Base-by-base conservation (phyloP, 2,888 invertebrate species). In the Phymatocera aterrima region DNA sequence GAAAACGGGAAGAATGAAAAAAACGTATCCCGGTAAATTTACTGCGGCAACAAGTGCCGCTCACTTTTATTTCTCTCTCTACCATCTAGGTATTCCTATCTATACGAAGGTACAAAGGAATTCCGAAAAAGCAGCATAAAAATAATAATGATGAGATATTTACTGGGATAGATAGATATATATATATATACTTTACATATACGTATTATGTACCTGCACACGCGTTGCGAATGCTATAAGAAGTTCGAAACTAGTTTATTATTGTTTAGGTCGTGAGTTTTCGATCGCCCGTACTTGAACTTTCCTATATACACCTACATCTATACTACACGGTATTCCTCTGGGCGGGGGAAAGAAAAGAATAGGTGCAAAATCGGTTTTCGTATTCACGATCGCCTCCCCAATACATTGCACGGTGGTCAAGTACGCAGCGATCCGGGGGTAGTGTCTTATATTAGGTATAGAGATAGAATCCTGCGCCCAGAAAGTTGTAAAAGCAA, bases 41-140 rank as follows among this genome's bases (percentile, higher is more conserved):
- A 4, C 28, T 21, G 15, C 24, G 46, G 68, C 68, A 68, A 68
- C 68, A 68, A 68, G 68, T 68, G 68, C n/a, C n/a, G n/a, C n/a
- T n/a, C n/a, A n/a, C n/a, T n/a, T n/a, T 68, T 68, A 37, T 37
- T 64, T 64, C 64, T 64, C 37, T 37, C 34, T 40, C 37, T 18
- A 18, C 15, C 15, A 34, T 34, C 51, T n/a, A n/a, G n/a, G n/a
- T n/a, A 12, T 40, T 21, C 51, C 24, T 51, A 18, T 51, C 8
- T 51, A 21, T 51, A 21, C 21, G 24, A 8, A 51, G 51, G 24
- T 21, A 51, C 10, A 18, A 21, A n/a, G n/a, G n/a, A n/a, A n/a
- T n/a, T n/a, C n/a, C n/a, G n/a, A n/a, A n/a, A n/a, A n/a, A n/a
- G n/a, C n/a, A n/a, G n/a, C n/a, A n/a, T n/a, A n/a, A n/a, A n/a